Evolutionary conservation across 2,888 invertebrate genomes (phyloP), one percentile per base, ranked within the genome.

Genomic region (Agonopterix arenella): DNA sequence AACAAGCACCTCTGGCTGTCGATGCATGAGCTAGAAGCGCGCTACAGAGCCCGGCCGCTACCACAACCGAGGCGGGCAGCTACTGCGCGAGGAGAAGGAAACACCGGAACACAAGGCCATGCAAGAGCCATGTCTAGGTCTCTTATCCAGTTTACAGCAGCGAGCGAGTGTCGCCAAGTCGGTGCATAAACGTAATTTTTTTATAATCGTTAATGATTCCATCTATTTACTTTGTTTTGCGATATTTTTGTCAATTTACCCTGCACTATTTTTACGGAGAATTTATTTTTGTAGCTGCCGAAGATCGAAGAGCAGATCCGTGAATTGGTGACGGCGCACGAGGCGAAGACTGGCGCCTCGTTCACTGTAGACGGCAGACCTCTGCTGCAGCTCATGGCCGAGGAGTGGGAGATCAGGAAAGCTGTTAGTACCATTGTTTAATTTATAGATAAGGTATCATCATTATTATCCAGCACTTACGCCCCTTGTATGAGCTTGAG

Each of bases 41-140:
- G 93, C 95, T 0, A 91, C 91, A n/a, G 95, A 96, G 64, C 95
- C 96, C 0, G 93, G 94, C 57, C 91, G 97, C 0, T 96, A 93
- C 70, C 93, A 96, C 61, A 97, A 97, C 77, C 91, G 98, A 40
- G 97, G 97, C 0, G 97, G 97, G 0, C 94, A 95, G 58, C 82
- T 98, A 5, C 80, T 98, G 1, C 91, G 92, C 48, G 97, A 97
- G 71, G 97, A 98, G 75, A 96, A 94, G 62, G 95, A 96, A n/a
- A n/a, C n/a, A n/a, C n/a, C n/a, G n/a, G n/a, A n/a, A n/a, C n/a
- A n/a, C n/a, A n/a, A n/a, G n/a, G n/a, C n/a, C n/a, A n/a, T n/a
- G n/a, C n/a, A n/a, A n/a, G n/a, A n/a, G n/a, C n/a, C n/a, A n/a
- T n/a, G n/a, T n/a, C n/a, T n/a, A n/a, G n/a, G n/a, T n/a, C n/a